Base-by-base conservation (phyloP, 1,140 invertebrate species). In the Belonocnema kinseyi region DNA sequence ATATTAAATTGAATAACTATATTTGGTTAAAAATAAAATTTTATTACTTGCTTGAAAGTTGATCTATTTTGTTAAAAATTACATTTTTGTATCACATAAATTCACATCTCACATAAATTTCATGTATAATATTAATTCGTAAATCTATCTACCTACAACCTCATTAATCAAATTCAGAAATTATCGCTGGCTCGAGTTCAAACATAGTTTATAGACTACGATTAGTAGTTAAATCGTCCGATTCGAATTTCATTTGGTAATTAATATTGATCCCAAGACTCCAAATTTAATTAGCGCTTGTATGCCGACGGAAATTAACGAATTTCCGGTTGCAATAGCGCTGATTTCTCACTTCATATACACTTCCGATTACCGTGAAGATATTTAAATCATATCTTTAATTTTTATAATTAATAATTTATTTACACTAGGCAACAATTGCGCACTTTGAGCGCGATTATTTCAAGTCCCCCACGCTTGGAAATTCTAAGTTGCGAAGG, bases 151-250 rank as follows among this genome's bases (percentile, higher is more conserved):
- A 46, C 40, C 40, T 46, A 10, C 40, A 46, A 10, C 7, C 40
- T 8, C 40, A 46, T 53, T 53, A 54, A 17, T 54, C n/a, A n/a
- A 54, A 54, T 54, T 17, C 17, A 46, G 6, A 2, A 11, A 4
- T 17, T 13, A 52, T 19, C 1, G 8, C 72, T 5, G 40, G 13
- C 14, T 51, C n/a, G 2, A 52, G 56, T 12, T 33, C 2, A 6
- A 51, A 16, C 40, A n/a, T 75, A 76, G 77, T 80, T 80, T 54
- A 17, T 66, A 16, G 10, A 66, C 11, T 66, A 66, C 26, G 21
- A 66, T 66, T 66, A 13, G 19, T 66, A 66, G 58, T 66, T 66
- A 40, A 66, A 66, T 66, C 33, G 58, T 66, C 58, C 26, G 58
- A 66, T 33, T 33, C 12, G 21, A 66, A 66, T 21, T 66, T 40